phyloP scores from a whole-genome alignment of 2,113 vertebrate genomes.

The Lophotis ruficrista region DNA sequence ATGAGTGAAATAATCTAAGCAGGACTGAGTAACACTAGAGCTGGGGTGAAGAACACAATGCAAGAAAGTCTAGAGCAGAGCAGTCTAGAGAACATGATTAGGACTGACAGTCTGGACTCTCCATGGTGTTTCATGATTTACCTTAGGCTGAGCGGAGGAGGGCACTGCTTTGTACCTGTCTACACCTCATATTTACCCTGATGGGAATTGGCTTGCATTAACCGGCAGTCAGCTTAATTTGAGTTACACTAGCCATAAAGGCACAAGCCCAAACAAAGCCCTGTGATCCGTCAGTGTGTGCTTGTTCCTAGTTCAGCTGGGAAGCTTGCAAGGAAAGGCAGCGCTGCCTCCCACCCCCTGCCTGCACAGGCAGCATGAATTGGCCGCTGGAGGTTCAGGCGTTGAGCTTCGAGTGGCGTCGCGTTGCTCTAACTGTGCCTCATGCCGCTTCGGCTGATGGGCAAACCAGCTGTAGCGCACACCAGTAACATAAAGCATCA shows the following conservation, averaged over 20 bases:
- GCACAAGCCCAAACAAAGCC: neutral
- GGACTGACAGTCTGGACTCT: neutral
- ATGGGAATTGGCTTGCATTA: neutral
- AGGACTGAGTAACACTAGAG: neutral
- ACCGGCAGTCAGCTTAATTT: neutral
- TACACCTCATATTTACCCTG: neutral
- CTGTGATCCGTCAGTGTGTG: neutral
- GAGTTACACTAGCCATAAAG: neutral
- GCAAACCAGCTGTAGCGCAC: neutral
- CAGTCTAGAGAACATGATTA: neutral
- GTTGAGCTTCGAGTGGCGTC: fast-evolving
- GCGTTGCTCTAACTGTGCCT: fast-evolving
- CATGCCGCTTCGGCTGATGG: neutral
- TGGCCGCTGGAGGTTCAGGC: neutral
- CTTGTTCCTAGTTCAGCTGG: neutral
- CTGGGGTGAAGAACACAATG: neutral
- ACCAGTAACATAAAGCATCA: neutral
- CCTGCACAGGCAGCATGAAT: neutral
- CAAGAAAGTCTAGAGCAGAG: neutral
- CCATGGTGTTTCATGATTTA: neutral
- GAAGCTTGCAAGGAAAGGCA: neutral
- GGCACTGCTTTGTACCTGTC: neutral
- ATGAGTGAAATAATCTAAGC: neutral
- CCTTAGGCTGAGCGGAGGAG: neutral
- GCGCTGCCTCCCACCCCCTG: neutral